Evolutionary conservation across 2,888 invertebrate genomes (phyloP).

Genomic region (Nemapogon koenigi): DNA sequence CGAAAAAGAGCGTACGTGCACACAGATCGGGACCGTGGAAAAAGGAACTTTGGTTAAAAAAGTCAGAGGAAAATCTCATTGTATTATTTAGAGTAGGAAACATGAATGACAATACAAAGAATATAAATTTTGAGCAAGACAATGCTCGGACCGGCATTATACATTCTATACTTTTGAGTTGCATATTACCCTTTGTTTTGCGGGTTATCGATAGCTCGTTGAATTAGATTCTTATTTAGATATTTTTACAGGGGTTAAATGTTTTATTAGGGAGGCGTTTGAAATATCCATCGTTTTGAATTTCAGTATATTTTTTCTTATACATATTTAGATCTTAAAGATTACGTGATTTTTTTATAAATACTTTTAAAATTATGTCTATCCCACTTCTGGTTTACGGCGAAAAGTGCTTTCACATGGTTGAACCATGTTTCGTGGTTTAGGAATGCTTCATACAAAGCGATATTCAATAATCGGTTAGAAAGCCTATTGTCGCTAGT

Average conservation of each 20-base stretch:
- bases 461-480: too few relatives aligned
- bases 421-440: not conserved
- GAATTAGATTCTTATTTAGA: conserved; percentile 59
- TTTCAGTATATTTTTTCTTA: not conserved
- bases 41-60: conserved; percentile 11
- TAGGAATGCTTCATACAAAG: too few relatives aligned
- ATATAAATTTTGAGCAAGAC: conserved; percentile 54
- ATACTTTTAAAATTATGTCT: not conserved
- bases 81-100: conserved; percentile 40
- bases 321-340: not conserved
- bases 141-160: conserved; percentile 26
- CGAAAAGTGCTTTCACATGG: not conserved
- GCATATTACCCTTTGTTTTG: conserved; percentile 47
- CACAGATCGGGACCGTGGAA: conserved; percentile 3
- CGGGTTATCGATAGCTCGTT: conserved; percentile 42
- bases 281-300: not conserved
- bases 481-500: conserved; percentile 9
- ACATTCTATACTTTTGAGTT: conserved; percentile 19
- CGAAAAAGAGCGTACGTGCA: conserved; percentile 7
- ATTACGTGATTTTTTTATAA: not conserved
- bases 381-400: not conserved
- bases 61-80: conserved; percentile 31
- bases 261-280: conserved; percentile 47
- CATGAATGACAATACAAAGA: conserved; percentile 51
- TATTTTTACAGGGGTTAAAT: conserved; percentile 40